Base-by-base conservation (phyloP, 2,888 invertebrate genomes). In the Polymixis lichenea region DNA sequence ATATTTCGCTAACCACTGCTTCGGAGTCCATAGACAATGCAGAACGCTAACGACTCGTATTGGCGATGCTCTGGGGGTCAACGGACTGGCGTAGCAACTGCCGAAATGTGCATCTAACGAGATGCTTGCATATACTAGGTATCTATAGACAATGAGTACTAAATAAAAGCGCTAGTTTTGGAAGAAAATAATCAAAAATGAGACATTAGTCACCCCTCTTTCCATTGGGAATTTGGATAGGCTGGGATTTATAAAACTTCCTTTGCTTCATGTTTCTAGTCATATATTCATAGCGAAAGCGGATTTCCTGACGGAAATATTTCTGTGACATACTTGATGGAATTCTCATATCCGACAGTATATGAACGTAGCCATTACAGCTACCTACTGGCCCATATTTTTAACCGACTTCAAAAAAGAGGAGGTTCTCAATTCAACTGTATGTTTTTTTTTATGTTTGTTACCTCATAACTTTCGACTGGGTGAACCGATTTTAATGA, bases 1-100 rank as follows among this genome's bases (percentile, higher is more conserved):
- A 88, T 87, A 83, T 83, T 83, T 84, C 74, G 74, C 87, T 85
- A 88, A 88, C 85, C 87, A 91, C 88, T 91, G 90, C 90, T 87
- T 74, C 73, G 53, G 72, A 77, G 70, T 77, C 78, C 81, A 85
- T 82, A 87, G 78, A 85, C 86, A 77, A 85, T 87, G 82, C 80
- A 76, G 83, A 86, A 88, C 83, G 87, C 74, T 80, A 83, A 81
- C 78, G 74, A 66, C 64, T 84, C n/a, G 72, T 72, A 80, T 83
- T 83, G 84, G 74, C 83, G 66, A 46, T 83, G 66, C 62, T 68
- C 53, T 55, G 74, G 55, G 72, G 87, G 82, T 87, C 85, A 67
- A 68, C 60, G 82, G 53, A 77, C 87, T 72, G 43, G 28, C 81
- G 68, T 78, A 75, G 83, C 76, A 81, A 75, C 79, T 67, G 73